These are phyloP conservation scores for Acholoe squamosa DNA, from an alignment of 2,888 invertebrate genomes.

Conservation along the genomic window DNA sequence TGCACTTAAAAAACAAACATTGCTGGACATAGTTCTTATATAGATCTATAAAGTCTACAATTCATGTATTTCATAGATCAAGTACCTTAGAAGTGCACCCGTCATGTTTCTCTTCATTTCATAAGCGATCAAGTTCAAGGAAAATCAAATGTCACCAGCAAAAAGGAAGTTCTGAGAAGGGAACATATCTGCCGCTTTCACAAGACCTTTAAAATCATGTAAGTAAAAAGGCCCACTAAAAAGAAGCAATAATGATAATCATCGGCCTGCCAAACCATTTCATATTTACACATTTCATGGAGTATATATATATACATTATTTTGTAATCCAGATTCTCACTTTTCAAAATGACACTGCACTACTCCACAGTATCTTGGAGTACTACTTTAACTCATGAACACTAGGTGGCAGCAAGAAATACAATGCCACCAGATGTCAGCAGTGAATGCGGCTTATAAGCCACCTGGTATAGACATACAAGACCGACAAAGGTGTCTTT, in stretches of 20 bases:
- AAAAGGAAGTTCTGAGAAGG: not conserved
- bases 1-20: not conserved
- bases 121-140: not conserved
- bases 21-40: not conserved
- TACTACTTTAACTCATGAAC: slow-evolving; percentile 14
- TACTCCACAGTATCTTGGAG: not conserved
- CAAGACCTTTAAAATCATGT: not conserved
- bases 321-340: not conserved
- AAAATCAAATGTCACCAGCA: slow-evolving; percentile 26
- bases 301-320: not conserved
- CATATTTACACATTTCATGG: not conserved
- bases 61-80: not conserved
- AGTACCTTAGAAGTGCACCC: not conserved
- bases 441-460: slow-evolving; percentile 5
- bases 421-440: slow-evolving; percentile 6
- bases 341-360: not conserved
- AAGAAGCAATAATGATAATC: slow-evolving; percentile 3
- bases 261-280: slow-evolving; percentile 3
- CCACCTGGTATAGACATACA: not conserved
- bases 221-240: slow-evolving; percentile 1
- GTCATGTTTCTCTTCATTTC: not conserved
- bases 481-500: no score
- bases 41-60: slow-evolving; percentile 12
- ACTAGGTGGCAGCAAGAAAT: slow-evolving; percentile 29
- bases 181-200: no score